Conservation (phyloP, 2,888 invertebrate species). For the Phyllotreta striolata region DNA sequence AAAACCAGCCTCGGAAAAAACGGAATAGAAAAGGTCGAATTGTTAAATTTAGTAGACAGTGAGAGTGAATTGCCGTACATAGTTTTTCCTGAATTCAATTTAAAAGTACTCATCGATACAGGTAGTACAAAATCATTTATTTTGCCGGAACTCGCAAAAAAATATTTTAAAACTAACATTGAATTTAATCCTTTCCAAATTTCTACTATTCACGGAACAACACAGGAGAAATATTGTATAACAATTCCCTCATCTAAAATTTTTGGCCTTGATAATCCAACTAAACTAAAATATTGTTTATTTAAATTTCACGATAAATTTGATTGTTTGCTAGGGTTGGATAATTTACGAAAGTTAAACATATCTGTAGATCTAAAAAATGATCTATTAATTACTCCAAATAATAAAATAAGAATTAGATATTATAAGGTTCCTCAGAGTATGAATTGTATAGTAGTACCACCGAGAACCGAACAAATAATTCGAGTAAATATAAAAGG, state of each 20-base stretch:
- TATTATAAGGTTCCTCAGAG: too few relatives aligned
- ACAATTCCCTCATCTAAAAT: constrained; percentile 4
- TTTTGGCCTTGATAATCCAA: constrained; percentile 6
- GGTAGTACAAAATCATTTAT: constrained; percentile 28
- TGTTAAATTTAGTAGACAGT: too few relatives aligned
- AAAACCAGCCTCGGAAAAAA: constrained; percentile 15
- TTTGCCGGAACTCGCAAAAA: constrained; percentile 15
- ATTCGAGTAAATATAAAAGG: not conserved
- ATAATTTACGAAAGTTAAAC: constrained; percentile 2
- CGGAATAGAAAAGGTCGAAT: too few relatives aligned
- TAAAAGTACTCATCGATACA: constrained; percentile 20
- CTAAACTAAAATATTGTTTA: constrained; percentile 1
- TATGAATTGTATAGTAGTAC: not conserved
- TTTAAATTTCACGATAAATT: constrained; percentile 5
- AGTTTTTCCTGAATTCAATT: constrained; percentile 18
- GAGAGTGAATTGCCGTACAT: constrained; percentile 31
- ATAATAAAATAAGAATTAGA: too few relatives aligned
- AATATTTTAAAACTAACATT: constrained; percentile 21
- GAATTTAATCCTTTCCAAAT: constrained; percentile 6
- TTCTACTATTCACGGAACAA: not conserved
- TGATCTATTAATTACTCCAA: not conserved
- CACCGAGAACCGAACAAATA: not conserved
- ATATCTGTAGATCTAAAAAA: not conserved
- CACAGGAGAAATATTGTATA: not conserved
- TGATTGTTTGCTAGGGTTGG: not conserved